Conservation (phyloP, 2,113 vertebrate genomes). For the Ceyx cyanopectus region DNA sequence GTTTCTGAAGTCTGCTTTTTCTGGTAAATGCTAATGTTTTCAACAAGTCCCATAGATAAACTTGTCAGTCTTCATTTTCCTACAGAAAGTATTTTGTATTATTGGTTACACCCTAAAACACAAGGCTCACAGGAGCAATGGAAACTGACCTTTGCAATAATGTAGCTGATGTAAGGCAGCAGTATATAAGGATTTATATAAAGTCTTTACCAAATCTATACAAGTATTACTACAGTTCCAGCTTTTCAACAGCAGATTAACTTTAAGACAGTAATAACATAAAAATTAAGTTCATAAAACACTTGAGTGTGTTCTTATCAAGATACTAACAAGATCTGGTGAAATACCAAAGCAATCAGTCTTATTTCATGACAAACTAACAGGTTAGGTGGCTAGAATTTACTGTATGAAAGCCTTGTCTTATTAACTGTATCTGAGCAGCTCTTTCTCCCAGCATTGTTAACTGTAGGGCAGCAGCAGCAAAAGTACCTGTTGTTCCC, state of each 20-base stretch:
- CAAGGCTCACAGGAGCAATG: neutral
- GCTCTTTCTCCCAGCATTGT: neutral
- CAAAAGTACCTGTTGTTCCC: neutral
- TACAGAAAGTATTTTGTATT: slow-evolving; percentile 21
- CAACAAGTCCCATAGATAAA: neutral
- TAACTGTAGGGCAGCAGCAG: neutral
- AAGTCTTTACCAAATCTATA: neutral
- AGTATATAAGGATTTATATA: neutral
- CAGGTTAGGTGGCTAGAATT: neutral
- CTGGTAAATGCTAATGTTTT: slow-evolving; percentile 5
- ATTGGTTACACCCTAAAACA: neutral
- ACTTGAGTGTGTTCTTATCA: slow-evolving; percentile 8
- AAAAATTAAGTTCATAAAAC: neutral
- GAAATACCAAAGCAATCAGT: neutral
- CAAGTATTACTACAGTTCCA: neutral
- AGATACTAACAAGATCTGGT: slow-evolving; percentile 2
- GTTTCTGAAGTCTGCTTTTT: neutral
- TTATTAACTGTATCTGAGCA: neutral
- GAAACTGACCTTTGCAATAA: neutral
- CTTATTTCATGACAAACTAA: neutral
- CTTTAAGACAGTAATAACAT: slow-evolving; percentile 5
- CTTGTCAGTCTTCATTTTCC: slow-evolving; percentile 1
- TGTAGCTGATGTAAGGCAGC: neutral
- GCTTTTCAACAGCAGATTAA: neutral
- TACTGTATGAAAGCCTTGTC: neutral